phyloP scores from a whole-genome alignment of 2,888 invertebrate species.

The Pimpla rufipes region DNA sequence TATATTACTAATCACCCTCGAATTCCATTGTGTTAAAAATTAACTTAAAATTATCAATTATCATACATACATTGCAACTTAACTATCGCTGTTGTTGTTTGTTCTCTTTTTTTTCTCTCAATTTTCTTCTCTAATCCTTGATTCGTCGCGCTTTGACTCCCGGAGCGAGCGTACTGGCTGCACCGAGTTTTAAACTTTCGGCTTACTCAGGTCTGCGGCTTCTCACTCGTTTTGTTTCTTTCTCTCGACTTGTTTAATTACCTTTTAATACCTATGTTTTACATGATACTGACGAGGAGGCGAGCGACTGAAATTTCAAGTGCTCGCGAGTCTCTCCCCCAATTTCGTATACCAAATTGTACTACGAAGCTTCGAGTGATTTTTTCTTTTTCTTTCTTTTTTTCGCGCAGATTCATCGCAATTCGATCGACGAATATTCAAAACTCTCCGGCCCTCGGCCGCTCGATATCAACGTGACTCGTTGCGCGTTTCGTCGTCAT shows the following conservation, averaged over 20 bases:
- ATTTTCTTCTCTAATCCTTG: constrained; percentile 8
- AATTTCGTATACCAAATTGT: constrained; percentile 46
- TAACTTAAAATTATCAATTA: constrained; percentile 61
- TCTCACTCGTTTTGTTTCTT: not conserved
- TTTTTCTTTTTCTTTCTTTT: too few relatives aligned
- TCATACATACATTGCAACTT: constrained; percentile 60
- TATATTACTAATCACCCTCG: constrained; percentile 61
- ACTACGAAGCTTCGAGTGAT: constrained; percentile 23
- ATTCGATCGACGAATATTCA: constrained; percentile 24
- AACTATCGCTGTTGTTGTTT: constrained; percentile 39
- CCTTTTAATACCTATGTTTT: constrained; percentile 42
- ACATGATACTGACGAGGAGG: constrained; percentile 54
- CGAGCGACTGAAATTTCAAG: constrained; percentile 20
- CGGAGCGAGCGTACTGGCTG: not conserved
- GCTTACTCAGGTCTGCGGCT: constrained; percentile 12
- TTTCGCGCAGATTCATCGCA: constrained; percentile 12
- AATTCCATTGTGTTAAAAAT: constrained; percentile 54
- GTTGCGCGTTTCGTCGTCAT: not conserved
- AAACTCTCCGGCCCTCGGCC: not conserved
- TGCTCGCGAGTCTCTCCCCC: not conserved
- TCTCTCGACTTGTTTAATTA: not conserved
- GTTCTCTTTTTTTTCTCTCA: not conserved
- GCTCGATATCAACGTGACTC: not conserved
- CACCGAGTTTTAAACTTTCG: constrained; percentile 20
- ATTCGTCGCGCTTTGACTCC: constrained; percentile 9